Evolutionary conservation across 2,888 invertebrate genomes (phyloP).

Genomic region (Temnothorax unifasciatus): DNA sequence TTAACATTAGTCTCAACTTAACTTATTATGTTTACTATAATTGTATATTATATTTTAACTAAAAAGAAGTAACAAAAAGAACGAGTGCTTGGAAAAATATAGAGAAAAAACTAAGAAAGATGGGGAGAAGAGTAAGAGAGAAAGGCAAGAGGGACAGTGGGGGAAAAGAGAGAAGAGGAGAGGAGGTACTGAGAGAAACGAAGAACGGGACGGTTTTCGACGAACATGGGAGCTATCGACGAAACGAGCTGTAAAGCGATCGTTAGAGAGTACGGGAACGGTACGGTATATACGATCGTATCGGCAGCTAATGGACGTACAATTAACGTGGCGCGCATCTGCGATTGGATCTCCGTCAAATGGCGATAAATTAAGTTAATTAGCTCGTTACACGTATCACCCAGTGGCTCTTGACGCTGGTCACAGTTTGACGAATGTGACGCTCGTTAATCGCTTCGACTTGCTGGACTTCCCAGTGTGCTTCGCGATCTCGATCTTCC

Average conservation of each 20-base stretch:
- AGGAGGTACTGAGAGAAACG: constrained; percentile 19
- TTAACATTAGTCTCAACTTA: not conserved
- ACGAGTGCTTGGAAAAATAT: not conserved
- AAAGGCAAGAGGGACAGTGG: not conserved
- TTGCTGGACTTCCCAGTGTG: constrained; percentile 48
- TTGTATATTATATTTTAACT: not conserved
- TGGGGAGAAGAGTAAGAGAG: not conserved
- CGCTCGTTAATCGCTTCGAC: constrained; percentile 71
- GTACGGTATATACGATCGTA: constrained; percentile 77
- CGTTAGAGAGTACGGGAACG: constrained; percentile 70
- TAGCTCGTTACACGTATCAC: constrained; percentile 82
- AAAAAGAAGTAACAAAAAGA: not conserved
- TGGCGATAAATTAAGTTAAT: constrained; percentile 84
- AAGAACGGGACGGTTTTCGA: constrained; percentile 40
- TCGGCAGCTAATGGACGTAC: constrained; percentile 82
- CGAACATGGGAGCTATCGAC: constrained; percentile 53
- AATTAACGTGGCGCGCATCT: constrained; percentile 83
- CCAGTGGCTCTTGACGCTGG: constrained; percentile 73
- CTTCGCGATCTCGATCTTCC: constrained; percentile 31
- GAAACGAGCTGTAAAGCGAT: constrained; percentile 73
- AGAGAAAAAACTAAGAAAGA: constrained; percentile 2
- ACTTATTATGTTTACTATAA: not conserved
- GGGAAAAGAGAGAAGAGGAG: not conserved
- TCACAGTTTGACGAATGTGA: constrained; percentile 79
- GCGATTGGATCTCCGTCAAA: constrained; percentile 82